Base-by-base conservation (phyloP, 2,888 invertebrate species). In the Papilio protenor region DNA sequence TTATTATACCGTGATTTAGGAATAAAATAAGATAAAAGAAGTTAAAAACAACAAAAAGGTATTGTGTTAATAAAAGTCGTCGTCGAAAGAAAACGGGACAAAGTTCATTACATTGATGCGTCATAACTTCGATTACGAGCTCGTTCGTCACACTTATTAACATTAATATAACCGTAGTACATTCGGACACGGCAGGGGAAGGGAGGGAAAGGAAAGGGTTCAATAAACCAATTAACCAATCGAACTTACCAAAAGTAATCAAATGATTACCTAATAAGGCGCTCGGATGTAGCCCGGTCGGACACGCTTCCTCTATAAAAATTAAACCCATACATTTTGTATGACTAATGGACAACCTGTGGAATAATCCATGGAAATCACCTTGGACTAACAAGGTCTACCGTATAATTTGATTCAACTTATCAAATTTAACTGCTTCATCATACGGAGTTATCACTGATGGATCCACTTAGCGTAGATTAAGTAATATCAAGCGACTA, bases 191-290 rank as follows among this genome's bases (percentile, higher is more conserved):
- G 21, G 47, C 2, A 55, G 55, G 47, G 27, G 69, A 40, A 33
- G 59, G 64, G 52, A 59, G 52, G 47, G 71, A 75, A 72, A 52
- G 49, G 73, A 70, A 69, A 76, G 73, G 78, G 78, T 78, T 78
- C 78, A 78, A 78, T 78, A 78, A 78, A 78, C 78, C 78, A 78
- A 73, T 78, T 78, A 78, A 78, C 71, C 78, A 52, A 75, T 78
- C 72, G 64, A 55, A 49, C 52, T 75, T 47, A 72, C 75, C 75
- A 75, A 76, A 78, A 69, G 73, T 64, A 73, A 76, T 66, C 72
- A 40, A 64, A 23, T 40, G 78, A 59, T 78, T 73, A 69, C 78
- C 76, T 49, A 76, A 78, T 69, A 76, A 66, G 78, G 78, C 72
- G 72, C 49, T 57, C 66, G 45, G 64, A 45, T n/a, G 27, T 64